A percentile compares a stretch with the other conserved stretches of the same genome.
phyloP scores from a whole-genome alignment of 2,797 vertebrate genomes.

The Echeneis naucrates region DNA sequence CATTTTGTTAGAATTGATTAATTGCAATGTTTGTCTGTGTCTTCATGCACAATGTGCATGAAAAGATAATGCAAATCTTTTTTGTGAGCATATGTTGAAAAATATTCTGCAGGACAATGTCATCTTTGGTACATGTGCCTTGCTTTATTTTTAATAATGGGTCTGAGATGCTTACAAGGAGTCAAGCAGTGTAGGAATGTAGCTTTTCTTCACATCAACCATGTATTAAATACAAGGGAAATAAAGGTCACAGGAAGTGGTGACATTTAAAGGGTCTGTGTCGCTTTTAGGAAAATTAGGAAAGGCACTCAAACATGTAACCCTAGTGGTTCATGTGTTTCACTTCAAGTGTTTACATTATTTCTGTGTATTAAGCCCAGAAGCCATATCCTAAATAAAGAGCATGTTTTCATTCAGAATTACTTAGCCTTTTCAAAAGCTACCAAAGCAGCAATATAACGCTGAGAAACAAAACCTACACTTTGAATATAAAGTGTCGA shows the following conservation, averaged over 20 bases:
- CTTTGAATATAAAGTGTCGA: slow-evolving; percentile 11
- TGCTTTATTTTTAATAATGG: neutral
- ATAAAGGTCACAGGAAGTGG: slow-evolving; percentile 14
- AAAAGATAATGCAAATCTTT: neutral
- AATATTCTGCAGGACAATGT: no score
- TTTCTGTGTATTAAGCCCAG: slow-evolving; percentile 29
- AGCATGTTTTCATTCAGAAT: slow-evolving; percentile 23
- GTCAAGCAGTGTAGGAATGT: neutral
- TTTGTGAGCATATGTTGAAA: neutral
- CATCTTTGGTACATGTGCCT: no score
- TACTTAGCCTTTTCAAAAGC: slow-evolving; percentile 39
- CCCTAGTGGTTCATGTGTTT: slow-evolving; percentile 11
- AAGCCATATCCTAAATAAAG: slow-evolving; percentile 27
- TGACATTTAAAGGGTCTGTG: slow-evolving; percentile 15
- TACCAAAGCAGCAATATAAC: slow-evolving; percentile 18
- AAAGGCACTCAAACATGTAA: neutral
- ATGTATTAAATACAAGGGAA: neutral
- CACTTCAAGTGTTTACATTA: slow-evolving; percentile 29
- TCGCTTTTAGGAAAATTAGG: slow-evolving; percentile 29
- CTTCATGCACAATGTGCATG: neutral
- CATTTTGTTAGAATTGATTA: neutral
- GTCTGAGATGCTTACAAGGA: neutral
- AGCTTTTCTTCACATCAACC: neutral
- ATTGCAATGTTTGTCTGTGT: neutral
- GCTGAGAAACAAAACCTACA: slow-evolving; percentile 8